phyloP scores from a whole-genome alignment of 1,140 invertebrate species.

The Euborellia annulipes region DNA sequence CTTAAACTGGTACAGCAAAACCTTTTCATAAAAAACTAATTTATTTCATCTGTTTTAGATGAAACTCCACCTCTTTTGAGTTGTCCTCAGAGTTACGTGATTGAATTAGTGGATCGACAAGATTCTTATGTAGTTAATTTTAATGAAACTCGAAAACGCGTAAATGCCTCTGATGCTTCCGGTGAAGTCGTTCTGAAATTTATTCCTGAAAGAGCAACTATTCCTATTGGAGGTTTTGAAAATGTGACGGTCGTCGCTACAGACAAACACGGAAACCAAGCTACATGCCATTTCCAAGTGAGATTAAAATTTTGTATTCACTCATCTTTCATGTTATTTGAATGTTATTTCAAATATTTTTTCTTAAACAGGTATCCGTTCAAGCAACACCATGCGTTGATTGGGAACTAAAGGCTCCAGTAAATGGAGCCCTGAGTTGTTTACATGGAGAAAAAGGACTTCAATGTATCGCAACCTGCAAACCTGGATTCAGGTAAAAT shows the following conservation, averaged over 20 bases:
- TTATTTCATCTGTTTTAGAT: constrained; percentile 42
- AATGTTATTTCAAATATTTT: background rate
- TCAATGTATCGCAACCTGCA: constrained; percentile 82
- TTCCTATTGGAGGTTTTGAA: constrained; percentile 79
- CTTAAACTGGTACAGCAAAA: too few species aligned
- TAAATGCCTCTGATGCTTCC: constrained; percentile 79
- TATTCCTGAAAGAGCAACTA: constrained; percentile 68
- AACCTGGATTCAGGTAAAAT: constrained; percentile 47
- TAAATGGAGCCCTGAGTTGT: constrained; percentile 78
- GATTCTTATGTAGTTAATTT: constrained; percentile 83
- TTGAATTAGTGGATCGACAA: constrained; percentile 78
- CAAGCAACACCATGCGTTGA: constrained; percentile 88
- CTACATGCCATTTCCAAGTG: constrained; percentile 87
- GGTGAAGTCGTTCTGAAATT: constrained; percentile 73
- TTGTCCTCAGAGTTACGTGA: constrained; percentile 90
- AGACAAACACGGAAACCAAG: constrained; percentile 79
- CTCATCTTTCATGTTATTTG: background rate
- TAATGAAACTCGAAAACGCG: constrained; percentile 71
- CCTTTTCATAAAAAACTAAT: too few species aligned
- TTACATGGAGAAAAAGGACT: constrained; percentile 61
- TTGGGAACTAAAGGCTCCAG: constrained; percentile 79
- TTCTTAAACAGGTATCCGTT: constrained; percentile 49
- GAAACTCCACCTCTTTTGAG: constrained; percentile 84
- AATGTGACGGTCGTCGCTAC: constrained; percentile 85
- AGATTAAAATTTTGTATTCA: constrained; percentile 8